Base-by-base conservation (phyloP, 2,113 vertebrate genomes). In the Pygoscelis antarcticus region DNA sequence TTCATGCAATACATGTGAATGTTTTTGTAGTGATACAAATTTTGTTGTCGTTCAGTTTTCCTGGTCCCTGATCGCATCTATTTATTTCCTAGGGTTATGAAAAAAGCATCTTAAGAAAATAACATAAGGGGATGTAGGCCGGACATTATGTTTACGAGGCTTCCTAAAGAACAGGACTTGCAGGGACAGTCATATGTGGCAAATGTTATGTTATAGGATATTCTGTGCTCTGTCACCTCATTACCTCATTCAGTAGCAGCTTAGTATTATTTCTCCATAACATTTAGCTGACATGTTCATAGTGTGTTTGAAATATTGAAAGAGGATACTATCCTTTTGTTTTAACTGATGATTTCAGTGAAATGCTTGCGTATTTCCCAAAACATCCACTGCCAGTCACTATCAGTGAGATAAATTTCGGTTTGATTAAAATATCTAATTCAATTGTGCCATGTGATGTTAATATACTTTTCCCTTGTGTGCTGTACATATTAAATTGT, bases 381-480 rank as follows among this genome's bases (percentile, higher is more conserved):
- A 89, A 94, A 51, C 7, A 93, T 55, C 11, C 62, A 65, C 46
- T 80, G 46, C 17, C 60, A 86, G 52, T 72, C 70, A 64, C 54
- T 91, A 78, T 58, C 36, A 65, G 46, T 51, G 75, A 89, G 64
- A 82, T 68, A 90, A 83, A 88, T 74, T 83, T 68, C 72, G 46
- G 36, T 92, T 89, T 95, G 95, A 93, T 95, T 96, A 91, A 95
- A 94, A 89, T 69, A 91, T n/a, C 70, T 80, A 52, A 54, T 87
- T 92, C 38, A 88, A 19, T 77, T 77, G 16, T 20, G 8, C 57
- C 71, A 79, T 89, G 44, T 93, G 91, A 77, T 61, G 92, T 76
- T 93, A 91, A 95, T 91, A 89, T 57, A 86, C n/a, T 91, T 94
- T 84, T 84, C 78, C 40, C 66, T 83, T 51, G 32, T 87, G 66